Percentiles rank a stretch among this genome's conserved stretches.
phyloP scores from a whole-genome alignment of 2,888 invertebrate genomes.

The Hedychridium roseum region DNA sequence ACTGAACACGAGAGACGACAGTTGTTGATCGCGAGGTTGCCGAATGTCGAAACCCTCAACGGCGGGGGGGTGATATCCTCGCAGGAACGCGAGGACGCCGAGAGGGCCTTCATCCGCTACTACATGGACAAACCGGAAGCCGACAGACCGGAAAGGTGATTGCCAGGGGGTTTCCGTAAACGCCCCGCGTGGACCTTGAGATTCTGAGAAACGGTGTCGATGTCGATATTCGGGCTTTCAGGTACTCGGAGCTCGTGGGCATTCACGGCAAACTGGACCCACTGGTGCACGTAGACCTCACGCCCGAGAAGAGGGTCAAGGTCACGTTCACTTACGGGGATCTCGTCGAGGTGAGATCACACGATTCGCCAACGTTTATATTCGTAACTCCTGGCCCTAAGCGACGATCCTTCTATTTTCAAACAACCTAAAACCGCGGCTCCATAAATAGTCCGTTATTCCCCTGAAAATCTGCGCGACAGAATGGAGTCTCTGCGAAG shows the following conservation, averaged over 20 bases:
- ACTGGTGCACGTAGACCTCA: slow-evolving; percentile 85
- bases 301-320: slow-evolving; percentile 86
- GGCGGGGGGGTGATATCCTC: slow-evolving; percentile 85
- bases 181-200: too few relatives aligned
- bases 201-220: too few relatives aligned
- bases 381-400: too few relatives aligned
- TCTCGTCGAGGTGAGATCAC: slow-evolving; percentile 70
- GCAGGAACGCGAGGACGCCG: slow-evolving; percentile 90
- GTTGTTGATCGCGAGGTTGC: slow-evolving; percentile 86
- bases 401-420: too few relatives aligned
- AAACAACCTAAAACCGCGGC: too few relatives aligned
- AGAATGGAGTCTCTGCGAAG: too few relatives aligned
- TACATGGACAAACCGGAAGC: slow-evolving; percentile 89
- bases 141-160: slow-evolving; percentile 80
- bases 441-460: too few relatives aligned
- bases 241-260: slow-evolving; percentile 82
- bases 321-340: slow-evolving; percentile 84
- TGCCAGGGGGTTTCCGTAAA: slow-evolving; percentile 3
- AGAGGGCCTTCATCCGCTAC: slow-evolving; percentile 90
- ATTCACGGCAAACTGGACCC: slow-evolving; percentile 92
- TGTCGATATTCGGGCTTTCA: slow-evolving; percentile 64
- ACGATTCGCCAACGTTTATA: too few relatives aligned
- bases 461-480: too few relatives aligned
- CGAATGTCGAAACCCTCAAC: slow-evolving; percentile 85
- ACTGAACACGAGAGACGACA: slow-evolving; percentile 90